phyloP scores from a whole-genome alignment of 2,888 invertebrate species.

The Tetranychus truncatus region DNA sequence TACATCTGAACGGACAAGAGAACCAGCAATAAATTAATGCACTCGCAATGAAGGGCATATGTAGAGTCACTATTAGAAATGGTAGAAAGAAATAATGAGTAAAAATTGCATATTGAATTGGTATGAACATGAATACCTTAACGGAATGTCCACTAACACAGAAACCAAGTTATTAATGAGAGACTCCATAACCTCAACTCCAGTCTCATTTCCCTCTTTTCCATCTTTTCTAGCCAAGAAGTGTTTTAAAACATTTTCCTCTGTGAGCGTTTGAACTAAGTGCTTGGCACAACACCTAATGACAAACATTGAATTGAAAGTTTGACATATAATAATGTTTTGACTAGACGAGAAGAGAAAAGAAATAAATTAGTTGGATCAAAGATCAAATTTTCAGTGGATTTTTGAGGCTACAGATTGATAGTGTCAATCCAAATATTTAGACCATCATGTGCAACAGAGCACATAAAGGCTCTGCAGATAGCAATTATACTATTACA shows the following conservation, averaged over 20 bases:
- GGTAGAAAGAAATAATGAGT: not conserved
- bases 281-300: slow-evolving; percentile 62
- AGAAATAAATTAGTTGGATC: not conserved
- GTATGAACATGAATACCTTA: slow-evolving; percentile 40
- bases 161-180: slow-evolving; percentile 57
- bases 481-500: slow-evolving; percentile 30
- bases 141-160: slow-evolving; percentile 59
- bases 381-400: not conserved
- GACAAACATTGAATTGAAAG: slow-evolving; percentile 77
- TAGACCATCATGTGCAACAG: too few species aligned
- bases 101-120: not conserved
- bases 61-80: slow-evolving; percentile 50
- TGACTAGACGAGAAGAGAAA: slow-evolving; percentile 10
- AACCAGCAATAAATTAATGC: slow-evolving; percentile 64
- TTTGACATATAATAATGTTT: slow-evolving; percentile 51
- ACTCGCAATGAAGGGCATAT: slow-evolving; percentile 66
- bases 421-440: too few species aligned
- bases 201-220: not conserved
- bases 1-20: slow-evolving; percentile 74
- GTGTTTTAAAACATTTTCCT: slow-evolving; percentile 66
- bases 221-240: slow-evolving; percentile 33
- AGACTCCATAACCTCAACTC: slow-evolving; percentile 42
- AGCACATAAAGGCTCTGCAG: too few species aligned
- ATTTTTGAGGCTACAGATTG: too few species aligned
- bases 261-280: slow-evolving; percentile 70